Evolutionary conservation across 1,140 invertebrate species (phyloP), one percentile per base, ranked within the genome.

Genomic region (Anoplophora glabripennis): DNA sequence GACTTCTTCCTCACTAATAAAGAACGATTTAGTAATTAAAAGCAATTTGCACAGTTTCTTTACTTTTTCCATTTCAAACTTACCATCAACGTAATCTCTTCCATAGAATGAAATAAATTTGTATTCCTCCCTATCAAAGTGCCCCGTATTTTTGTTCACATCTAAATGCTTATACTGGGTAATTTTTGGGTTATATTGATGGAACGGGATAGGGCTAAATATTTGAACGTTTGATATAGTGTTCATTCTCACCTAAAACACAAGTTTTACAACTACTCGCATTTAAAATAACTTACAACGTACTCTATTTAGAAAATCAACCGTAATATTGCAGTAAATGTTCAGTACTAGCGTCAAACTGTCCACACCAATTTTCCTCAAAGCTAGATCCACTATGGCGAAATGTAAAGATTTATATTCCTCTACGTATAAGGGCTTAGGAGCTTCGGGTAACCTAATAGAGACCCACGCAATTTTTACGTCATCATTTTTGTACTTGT

Each of bases 241-340:
- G 73, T 93, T 93, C 89, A 94, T 93, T 53, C 90, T 80, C 7
- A 91, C 86, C 84, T 89, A 73, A 35, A 69, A 72, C 37, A 38
- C 7, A 38, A 40, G 11, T 11, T 38, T 11, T 15, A 38, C 36
- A 8, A 38, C 12, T 14, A 7, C 18, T 48, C 11, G n/a, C n/a
- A 60, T 58, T 63, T 53, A 21, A 37, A 57, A 28, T 28, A 28
- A 28, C 38, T 33, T 21, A 53, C 46, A 52, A 72, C 79, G 78
- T 69, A 90, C 89, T 66, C 88, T 81, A 66, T 94, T 96, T 12
- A 95, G 80, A 75, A 91, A 94, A 70, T 95, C 92, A 37, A 82
- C 69, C 53, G 84, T 84, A 47, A 94, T 78, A 67, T 87, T 83
- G 74, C 87, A 83, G 61, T 83, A 80, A 12, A 83, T 80, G 60